Evolutionary conservation across 2,113 vertebrate species (phyloP).

Genomic region (Xenotilapia flavipinnis): DNA sequence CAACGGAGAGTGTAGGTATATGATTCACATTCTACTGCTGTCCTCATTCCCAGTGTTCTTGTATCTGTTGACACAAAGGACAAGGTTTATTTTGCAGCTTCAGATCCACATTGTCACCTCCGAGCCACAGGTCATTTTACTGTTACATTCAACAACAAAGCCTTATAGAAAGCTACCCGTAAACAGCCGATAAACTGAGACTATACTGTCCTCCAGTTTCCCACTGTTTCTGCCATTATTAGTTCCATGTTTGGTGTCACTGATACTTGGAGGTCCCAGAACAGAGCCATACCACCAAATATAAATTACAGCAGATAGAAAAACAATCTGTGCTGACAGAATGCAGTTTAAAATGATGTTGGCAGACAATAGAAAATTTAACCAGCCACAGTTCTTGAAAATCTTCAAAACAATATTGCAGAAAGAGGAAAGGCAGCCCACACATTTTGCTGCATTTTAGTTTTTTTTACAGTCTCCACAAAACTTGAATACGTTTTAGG

Average conservation of each 20-base stretch:
- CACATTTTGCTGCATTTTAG: neutral
- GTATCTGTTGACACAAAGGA: conserved; percentile 6
- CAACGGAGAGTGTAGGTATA: neutral
- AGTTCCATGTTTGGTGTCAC: neutral
- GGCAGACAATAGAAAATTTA: neutral
- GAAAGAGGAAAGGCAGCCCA: neutral
- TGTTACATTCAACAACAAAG: neutral
- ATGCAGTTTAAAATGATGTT: neutral
- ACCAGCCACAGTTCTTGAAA: neutral
- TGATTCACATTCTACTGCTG: conserved; percentile 11
- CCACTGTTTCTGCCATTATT: neutral
- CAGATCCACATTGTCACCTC: neutral
- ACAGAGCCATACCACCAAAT: neutral
- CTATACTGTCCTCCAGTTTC: neutral
- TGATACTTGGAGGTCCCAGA: neutral
- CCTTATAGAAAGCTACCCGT: neutral
- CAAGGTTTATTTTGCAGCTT: neutral
- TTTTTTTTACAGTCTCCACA: neutral
- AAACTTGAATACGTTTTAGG: neutral
- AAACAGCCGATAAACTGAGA: neutral
- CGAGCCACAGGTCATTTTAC: neutral
- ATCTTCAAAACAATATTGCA: neutral
- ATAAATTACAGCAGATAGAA: neutral
- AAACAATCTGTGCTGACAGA: neutral
- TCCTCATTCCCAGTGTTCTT: neutral